Evolutionary conservation across 1,140 invertebrate genomes (phyloP).

Genomic region (Plodia interpunctella): DNA sequence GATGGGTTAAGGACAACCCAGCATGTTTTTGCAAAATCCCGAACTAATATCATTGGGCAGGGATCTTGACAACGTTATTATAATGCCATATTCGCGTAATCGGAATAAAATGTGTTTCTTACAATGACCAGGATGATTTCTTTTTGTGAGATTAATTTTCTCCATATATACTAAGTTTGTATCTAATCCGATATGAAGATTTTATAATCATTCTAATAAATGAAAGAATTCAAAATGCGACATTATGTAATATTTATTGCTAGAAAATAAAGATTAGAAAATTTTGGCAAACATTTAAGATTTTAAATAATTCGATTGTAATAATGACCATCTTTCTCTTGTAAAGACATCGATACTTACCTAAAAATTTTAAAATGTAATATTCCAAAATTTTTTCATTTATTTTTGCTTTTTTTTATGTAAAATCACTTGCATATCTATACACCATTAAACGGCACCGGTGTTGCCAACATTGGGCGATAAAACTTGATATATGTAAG

Average conservation of each 20-base stretch:
- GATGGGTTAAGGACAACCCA: conserved; percentile 5
- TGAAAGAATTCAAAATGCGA: no score
- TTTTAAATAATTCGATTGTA: no score
- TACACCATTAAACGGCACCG: conserved; percentile 1
- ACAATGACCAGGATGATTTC: background rate
- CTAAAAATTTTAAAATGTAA: no score
- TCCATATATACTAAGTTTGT: background rate
- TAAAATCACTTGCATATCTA: background rate
- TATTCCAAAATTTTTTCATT: background rate
- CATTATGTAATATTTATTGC: no score
- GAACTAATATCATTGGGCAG: conserved; percentile 12
- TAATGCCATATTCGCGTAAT: conserved; percentile 9
- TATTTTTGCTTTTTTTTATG: background rate
- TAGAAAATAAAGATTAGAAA: background rate
- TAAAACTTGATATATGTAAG: conserved; percentile 3
- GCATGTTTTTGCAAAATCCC: conserved; percentile 9
- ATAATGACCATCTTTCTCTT: no score
- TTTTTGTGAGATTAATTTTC: no score
- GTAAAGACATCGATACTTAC: no score
- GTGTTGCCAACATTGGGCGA: conserved; percentile 1
- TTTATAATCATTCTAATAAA: no score
- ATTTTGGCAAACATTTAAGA: background rate
- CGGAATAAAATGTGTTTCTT: conserved; percentile 7
- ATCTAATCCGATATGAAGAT: no score
- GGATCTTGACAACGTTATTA: conserved; percentile 1